A percentile compares a stretch with the other conserved stretches of the same genome.
Evolutionary conservation across 2,888 invertebrate species (phyloP).

Genomic region (Sphinx pinastri): DNA sequence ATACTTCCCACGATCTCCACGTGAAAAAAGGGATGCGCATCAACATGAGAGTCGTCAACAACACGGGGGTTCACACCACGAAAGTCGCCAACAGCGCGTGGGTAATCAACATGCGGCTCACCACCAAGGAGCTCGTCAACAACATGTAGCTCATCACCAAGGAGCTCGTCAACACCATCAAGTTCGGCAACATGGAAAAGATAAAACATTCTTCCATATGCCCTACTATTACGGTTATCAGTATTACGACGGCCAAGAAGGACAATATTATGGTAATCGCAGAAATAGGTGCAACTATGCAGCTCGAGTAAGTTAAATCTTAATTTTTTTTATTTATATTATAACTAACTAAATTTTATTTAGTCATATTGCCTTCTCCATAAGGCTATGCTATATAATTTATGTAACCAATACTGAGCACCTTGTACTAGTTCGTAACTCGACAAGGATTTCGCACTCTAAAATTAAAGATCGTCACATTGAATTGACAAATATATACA

Average conservation of each 20-base stretch:
- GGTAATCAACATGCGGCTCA: background rate
- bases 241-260: background rate
- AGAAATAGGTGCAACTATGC: constrained; percentile 1
- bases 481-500: too few species aligned
- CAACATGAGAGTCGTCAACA: background rate
- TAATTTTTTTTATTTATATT: background rate
- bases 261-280: background rate
- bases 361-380: too few species aligned
- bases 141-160: background rate
- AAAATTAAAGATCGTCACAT: too few species aligned
- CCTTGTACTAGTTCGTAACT: too few species aligned
- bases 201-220: background rate
- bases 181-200: background rate
- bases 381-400: too few species aligned
- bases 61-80: background rate
- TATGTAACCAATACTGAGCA: too few species aligned
- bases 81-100: background rate
- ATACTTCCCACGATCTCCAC: background rate
- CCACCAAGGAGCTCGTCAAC: background rate
- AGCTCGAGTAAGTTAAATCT: background rate
- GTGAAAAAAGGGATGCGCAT: background rate
- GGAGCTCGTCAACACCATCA: background rate
- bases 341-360: too few species aligned
- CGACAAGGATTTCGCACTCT: too few species aligned
- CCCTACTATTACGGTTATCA: background rate